A percentile compares a stretch with the other conserved stretches of the same genome.
These are phyloP conservation scores for Pristionchus pacificus DNA, from an alignment of 1,140 invertebrate species.

Conservation along the genomic window DNA sequence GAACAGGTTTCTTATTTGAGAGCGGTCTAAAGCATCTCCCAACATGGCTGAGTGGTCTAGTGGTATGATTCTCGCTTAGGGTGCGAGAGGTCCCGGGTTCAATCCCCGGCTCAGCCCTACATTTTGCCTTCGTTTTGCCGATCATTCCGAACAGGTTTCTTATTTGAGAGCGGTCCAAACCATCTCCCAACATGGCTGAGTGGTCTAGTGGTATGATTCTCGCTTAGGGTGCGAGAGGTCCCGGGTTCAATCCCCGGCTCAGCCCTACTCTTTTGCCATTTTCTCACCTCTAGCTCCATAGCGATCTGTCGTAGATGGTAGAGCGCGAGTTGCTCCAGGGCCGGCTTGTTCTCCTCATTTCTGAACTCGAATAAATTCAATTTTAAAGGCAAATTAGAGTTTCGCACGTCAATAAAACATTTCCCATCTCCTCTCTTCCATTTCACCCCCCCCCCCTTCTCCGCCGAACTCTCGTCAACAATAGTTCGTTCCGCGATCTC, in stretches of 20 bases:
- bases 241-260: slow-evolving; percentile 1
- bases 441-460: no score
- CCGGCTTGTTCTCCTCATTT: neutral
- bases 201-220: neutral
- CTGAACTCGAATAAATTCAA: no score
- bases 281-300: neutral
- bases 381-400: no score
- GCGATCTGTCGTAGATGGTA: neutral
- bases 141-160: no score
- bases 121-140: neutral
- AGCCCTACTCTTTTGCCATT: neutral
- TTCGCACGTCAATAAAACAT: no score
- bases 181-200: neutral
- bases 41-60: slow-evolving; percentile 58
- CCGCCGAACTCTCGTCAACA: no score
- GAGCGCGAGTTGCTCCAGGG: neutral
- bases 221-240: neutral
- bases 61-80: slow-evolving; percentile 46
- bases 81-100: slow-evolving; percentile 44
- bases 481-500: no score
- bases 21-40: neutral
- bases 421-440: no score
- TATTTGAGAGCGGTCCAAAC: no score
- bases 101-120: slow-evolving; percentile 31
- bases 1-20: no score